Evolutionary conservation across 2,888 invertebrate species (phyloP), one percentile per base, ranked within the genome.

Genomic region (Conomelus anceps): DNA sequence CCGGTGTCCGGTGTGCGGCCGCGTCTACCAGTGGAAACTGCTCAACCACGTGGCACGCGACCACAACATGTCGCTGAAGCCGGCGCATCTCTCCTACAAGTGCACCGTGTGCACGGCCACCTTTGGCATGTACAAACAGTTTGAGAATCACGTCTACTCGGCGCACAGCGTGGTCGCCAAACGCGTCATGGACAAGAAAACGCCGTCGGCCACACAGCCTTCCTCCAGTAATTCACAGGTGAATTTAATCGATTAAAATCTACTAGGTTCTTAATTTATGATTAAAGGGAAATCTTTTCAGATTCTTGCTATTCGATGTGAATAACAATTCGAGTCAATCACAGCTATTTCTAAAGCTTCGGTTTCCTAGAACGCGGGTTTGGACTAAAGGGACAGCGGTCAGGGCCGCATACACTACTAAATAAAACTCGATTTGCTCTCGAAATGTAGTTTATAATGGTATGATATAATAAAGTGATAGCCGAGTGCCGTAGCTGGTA

Each of bases 81-180:
- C 98, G 23, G 98, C 98, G 63, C 98, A 98, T 93, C 94, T 98
- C 89, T 98, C 98, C 29, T 98, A 98, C 94, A 98, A 98, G 93
- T 98, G 98, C 94, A 98, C 98, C 17, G 98, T 98, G 26, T 98
- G 98, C 93, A 98, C 98, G 84, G 98, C 98, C 23, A 98, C 98
- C 3, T 98, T 98, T 93, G 97, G 97, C 92, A 98, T 98, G 97
- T 98, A 98, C 94, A 98, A 98, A 94, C 97, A 98, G 92, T 98
- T 98, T 92, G 98, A 98, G 93, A 98, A 97, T 93, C 98, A 98
- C 93, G 98, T 98, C 7, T 98, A 98, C 93, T 97, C 98, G 84
- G 98, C 98, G 22, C 98, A 98, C 92, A 98, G 98, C 93, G 97
- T 97, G 22, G 97, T 97, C 22, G 97, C 98, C 84, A 97, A 97